Conservation (phyloP, 2,113 vertebrate genomes). For the Pholis gunnellus region DNA sequence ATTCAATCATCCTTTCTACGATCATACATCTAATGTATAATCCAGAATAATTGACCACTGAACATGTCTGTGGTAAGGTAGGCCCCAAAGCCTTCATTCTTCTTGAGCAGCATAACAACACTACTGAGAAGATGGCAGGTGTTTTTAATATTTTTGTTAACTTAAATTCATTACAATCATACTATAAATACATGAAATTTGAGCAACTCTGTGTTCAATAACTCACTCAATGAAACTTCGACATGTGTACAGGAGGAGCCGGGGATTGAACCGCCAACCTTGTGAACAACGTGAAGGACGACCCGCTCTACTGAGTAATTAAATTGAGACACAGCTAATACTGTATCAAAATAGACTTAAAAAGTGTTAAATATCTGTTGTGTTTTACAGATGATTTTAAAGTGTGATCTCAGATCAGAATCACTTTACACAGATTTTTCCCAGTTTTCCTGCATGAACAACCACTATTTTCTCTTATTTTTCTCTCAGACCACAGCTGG, state of each 20-base stretch:
- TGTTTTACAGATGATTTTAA: slow-evolving; percentile 7
- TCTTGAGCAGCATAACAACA: slow-evolving; percentile 1
- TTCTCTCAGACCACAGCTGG: slow-evolving; percentile 21
- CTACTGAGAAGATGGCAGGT: neutral
- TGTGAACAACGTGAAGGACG: too few species aligned
- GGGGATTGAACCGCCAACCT: too few species aligned
- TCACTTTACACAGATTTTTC: neutral
- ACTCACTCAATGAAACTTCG: too few species aligned
- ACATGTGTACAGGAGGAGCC: too few species aligned
- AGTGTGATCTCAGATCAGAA: neutral
- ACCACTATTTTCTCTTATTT: neutral
- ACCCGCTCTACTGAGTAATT: neutral
- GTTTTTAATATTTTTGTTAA: slow-evolving; percentile 14
- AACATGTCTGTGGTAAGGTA: neutral
- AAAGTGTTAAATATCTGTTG: neutral
- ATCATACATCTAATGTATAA: neutral
- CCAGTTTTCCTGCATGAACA: neutral
- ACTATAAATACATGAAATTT: neutral
- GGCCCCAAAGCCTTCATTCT: neutral
- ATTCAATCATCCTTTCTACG: neutral
- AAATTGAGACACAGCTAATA: slow-evolving; percentile 2
- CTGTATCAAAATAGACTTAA: neutral
- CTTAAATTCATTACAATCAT: too few species aligned
- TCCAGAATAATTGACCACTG: neutral
- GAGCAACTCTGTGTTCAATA: too few species aligned